Base-by-base conservation (phyloP, 2,888 invertebrate genomes). In the Apotomis betuletana region DNA sequence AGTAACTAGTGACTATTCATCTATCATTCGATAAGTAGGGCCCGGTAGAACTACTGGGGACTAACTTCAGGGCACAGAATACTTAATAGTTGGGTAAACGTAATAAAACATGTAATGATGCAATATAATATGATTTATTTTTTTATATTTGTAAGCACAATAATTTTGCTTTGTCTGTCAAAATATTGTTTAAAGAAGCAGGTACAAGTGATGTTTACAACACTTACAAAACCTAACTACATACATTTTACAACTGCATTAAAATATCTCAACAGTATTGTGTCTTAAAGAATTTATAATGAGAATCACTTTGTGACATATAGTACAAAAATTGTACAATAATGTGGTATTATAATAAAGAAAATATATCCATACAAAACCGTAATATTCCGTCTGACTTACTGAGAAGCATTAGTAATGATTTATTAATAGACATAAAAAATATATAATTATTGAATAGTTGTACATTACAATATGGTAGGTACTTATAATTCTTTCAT, bases 111-210 rank as follows among this genome's bases (percentile, higher is more conserved):
- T 73, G 74, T 69, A 77, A 69, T 70, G 85, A 87, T 90, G 86
- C 88, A 90, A 91, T 91, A 91, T 89, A 90, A 88, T 90, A 74
- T 67, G 88, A 89, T 92, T 92, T 92, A 92, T 91, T 92, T 84
- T 89, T 90, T 86, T 88, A 90, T 91, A 89, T 84, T 72, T 68
- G 87, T 90, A 93, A 92, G 93, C 93, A 90, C 92, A 91, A 88
- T 92, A 90, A 93, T 90, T 93, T 92, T 93, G 93, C 93, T 93
- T 93, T 92, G 93, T 90, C 87, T 89, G 90, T 87, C 87, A 90
- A 90, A 90, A 90, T 91, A 92, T 87, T 90, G 86, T 83, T 86
- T 85, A 88, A 83, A 64, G 85, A 91, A 92, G 92, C 92, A 93
- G 92, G 92, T 92, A 93, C 92, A 89, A 90, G 90, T 92, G 89